Conservation (phyloP, 2,113 vertebrate species). For the Micronisus gabar region DNA sequence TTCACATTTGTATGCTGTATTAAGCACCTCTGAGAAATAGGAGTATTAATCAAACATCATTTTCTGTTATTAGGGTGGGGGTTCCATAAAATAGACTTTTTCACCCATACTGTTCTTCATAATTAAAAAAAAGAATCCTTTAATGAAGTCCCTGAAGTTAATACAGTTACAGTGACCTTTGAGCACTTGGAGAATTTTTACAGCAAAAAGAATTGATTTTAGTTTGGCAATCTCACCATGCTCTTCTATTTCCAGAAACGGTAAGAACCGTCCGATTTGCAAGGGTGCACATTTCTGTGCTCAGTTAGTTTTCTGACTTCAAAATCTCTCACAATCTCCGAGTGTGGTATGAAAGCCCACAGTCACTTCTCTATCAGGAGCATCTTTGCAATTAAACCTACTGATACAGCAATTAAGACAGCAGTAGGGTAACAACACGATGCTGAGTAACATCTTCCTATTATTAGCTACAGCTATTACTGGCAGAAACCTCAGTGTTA, state of each 20-base stretch:
- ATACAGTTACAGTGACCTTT: neutral
- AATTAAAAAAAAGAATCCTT: conserved; percentile 12
- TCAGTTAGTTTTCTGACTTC: neutral
- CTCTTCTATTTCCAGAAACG: neutral
- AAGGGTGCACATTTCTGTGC: neutral
- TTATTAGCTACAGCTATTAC: neutral
- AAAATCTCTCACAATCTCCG: neutral
- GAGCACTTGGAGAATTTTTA: neutral
- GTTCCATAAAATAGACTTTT: neutral
- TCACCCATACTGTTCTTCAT: neutral
- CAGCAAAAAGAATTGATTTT: neutral
- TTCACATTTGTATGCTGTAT: neutral
- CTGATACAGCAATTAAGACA: neutral
- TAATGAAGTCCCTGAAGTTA: conserved; percentile 22
- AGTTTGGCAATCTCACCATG: neutral
- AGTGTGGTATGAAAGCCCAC: neutral
- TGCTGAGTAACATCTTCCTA: neutral
- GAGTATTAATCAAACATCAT: neutral
- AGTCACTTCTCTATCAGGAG: neutral
- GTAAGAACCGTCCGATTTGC: neutral
- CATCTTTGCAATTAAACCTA: neutral
- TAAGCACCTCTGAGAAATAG: neutral
- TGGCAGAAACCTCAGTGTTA: neutral
- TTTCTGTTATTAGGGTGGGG: neutral
- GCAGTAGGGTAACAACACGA: neutral